Percentiles rank a stretch among this genome's conserved stretches.
Conservation (phyloP, 2,113 vertebrate species). For the Oncorhynchus tshawytscha region DNA sequence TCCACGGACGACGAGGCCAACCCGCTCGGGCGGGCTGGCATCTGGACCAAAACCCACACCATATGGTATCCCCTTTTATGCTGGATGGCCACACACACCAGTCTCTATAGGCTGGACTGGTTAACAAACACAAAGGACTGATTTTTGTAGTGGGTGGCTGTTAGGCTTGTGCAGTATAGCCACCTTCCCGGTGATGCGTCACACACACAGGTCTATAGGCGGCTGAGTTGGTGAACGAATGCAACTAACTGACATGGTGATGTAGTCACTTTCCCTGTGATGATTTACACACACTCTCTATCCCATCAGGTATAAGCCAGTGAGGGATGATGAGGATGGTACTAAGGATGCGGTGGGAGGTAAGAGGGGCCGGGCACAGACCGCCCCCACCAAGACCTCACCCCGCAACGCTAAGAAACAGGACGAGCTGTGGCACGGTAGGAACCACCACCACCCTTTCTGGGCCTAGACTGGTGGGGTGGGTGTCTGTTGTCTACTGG, state of each 20-base stretch:
- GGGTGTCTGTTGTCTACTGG: too few species aligned
- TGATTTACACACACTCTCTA: background rate
- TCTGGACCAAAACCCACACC: constrained; percentile 99
- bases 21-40: constrained; percentile 93
- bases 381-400: constrained; percentile 97
- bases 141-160: too few species aligned
- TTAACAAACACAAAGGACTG: too few species aligned
- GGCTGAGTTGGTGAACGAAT: too few species aligned
- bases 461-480: background rate
- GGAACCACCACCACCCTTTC: constrained; percentile 22
- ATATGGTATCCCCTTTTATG: constrained; percentile 81
- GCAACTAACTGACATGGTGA: too few species aligned
- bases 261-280: too few species aligned
- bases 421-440: constrained; percentile 98
- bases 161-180: too few species aligned
- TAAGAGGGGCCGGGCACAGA: constrained; percentile 95
- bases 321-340: constrained; percentile 95
- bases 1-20: constrained; percentile 98
- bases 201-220: too few species aligned
- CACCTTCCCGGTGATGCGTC: too few species aligned
- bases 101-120: too few species aligned
- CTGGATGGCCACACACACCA: background rate
- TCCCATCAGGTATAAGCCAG: constrained; percentile 91
- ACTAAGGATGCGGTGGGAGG: constrained; percentile 94
- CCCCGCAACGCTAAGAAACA: constrained; percentile 98